phyloP scores from a whole-genome alignment of 53 echinoderm and acorn worm genomes.

The Luidia sarsii region DNA sequence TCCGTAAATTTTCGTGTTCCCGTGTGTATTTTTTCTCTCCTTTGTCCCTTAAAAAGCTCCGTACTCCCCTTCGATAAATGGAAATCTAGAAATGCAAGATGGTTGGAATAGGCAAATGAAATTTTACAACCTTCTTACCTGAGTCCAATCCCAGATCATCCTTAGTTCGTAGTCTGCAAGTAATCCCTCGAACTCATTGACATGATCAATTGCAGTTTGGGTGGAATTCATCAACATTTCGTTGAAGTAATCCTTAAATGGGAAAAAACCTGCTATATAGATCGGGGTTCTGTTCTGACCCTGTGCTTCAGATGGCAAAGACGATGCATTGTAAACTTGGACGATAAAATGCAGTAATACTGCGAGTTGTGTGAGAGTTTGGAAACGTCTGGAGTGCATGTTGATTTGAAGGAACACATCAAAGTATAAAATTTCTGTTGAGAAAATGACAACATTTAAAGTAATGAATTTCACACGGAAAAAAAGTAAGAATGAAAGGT shows the following conservation, averaged over 20 bases:
- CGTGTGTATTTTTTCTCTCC: too few relatives aligned
- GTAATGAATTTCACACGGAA: too few relatives aligned
- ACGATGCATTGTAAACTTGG: background rate
- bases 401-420: too few relatives aligned
- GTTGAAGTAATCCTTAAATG: constrained; percentile 56
- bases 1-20: too few relatives aligned
- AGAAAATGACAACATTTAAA: too few relatives aligned
- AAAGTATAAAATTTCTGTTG: too few relatives aligned
- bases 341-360: too few relatives aligned
- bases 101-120: background rate
- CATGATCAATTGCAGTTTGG: constrained; percentile 68
- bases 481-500: too few relatives aligned
- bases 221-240: constrained; percentile 64
- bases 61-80: background rate
- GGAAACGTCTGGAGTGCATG: background rate
- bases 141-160: constrained; percentile 75
- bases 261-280: constrained; percentile 74
- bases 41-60: too few relatives aligned
- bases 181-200: constrained; percentile 58
- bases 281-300: constrained; percentile 68
- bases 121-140: constrained; percentile 38
- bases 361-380: background rate
- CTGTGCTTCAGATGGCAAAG: background rate
- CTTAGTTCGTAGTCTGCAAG: constrained; percentile 71
- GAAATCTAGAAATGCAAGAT: too few relatives aligned